A percentile compares a stretch with the other conserved stretches of the same genome.
Conservation (phyloP, 2,888 invertebrate genomes). For the Zygothrica quintamaculata region DNA sequence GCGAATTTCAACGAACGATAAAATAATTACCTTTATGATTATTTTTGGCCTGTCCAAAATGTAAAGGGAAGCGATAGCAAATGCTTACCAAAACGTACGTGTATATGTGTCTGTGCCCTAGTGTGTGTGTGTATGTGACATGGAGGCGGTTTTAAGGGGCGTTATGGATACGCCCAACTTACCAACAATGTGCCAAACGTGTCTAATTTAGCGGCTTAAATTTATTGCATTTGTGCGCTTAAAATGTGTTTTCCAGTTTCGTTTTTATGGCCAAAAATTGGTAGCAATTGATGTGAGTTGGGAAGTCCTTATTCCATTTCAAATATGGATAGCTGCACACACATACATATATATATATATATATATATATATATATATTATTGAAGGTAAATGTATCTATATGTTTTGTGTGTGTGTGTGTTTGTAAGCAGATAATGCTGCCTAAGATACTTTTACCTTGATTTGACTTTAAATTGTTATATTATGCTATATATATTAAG, state of each 20-base stretch:
- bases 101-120: constrained; percentile 7
- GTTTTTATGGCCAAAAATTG: constrained; percentile 56
- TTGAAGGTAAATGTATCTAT: no score
- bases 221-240: constrained; percentile 69
- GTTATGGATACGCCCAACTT: not conserved
- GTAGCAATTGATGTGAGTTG: constrained; percentile 46
- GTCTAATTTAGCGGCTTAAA: constrained; percentile 73
- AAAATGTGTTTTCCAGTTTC: constrained; percentile 67
- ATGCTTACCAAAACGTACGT: constrained; percentile 4
- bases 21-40: constrained; percentile 78
- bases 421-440: constrained; percentile 36
- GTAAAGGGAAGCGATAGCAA: constrained; percentile 10
- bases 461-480: not conserved
- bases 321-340: constrained; percentile 3
- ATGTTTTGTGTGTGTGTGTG: no score
- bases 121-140: constrained; percentile 14
- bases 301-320: constrained; percentile 4
- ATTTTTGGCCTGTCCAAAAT: constrained; percentile 47
- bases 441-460: constrained; percentile 1
- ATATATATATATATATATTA: no score
- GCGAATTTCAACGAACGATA: constrained; percentile 71
- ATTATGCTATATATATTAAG: not conserved
- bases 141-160: not conserved
- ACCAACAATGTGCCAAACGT: constrained; percentile 62
- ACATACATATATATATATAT: not conserved